Evolutionary conservation across 2,888 invertebrate species (phyloP).

Genomic region (Drosophila pegasa): DNA sequence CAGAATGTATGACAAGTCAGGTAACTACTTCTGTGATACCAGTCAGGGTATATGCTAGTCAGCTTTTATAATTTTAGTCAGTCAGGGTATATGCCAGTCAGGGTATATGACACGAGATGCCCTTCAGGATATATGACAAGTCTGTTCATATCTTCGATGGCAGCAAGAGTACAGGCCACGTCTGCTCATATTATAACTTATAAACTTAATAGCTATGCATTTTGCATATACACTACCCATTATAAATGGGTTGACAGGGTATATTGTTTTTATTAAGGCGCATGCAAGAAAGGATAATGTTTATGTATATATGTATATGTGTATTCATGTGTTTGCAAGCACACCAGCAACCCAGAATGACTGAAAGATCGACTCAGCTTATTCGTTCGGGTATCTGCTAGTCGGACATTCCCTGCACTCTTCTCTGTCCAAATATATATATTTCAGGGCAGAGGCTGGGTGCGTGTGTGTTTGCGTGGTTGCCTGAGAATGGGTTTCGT

Average conservation of each 20-base stretch:
- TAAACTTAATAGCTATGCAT: not conserved
- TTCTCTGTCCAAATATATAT: not conserved
- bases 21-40: no score
- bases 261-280: not conserved
- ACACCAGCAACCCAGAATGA: not conserved
- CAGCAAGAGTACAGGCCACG: not conserved
- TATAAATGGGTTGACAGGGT: not conserved
- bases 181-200: not conserved
- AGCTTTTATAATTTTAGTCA: no score
- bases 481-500: not conserved
- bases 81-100: no score
- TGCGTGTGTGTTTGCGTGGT: slow-evolving; percentile 1
- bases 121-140: not conserved
- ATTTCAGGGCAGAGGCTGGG: not conserved
- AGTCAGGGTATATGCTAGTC: no score
- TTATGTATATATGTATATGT: no score
- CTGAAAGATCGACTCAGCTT: not conserved
- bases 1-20: no score
- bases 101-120: no score
- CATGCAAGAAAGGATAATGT: no score
- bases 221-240: not conserved
- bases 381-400: not conserved
- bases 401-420: not conserved
- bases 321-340: no score
- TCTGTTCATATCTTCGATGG: not conserved